A percentile compares a stretch with the other conserved stretches of the same genome.
Conservation (phyloP, 2,797 vertebrate genomes). For the Mycteria americana region DNA sequence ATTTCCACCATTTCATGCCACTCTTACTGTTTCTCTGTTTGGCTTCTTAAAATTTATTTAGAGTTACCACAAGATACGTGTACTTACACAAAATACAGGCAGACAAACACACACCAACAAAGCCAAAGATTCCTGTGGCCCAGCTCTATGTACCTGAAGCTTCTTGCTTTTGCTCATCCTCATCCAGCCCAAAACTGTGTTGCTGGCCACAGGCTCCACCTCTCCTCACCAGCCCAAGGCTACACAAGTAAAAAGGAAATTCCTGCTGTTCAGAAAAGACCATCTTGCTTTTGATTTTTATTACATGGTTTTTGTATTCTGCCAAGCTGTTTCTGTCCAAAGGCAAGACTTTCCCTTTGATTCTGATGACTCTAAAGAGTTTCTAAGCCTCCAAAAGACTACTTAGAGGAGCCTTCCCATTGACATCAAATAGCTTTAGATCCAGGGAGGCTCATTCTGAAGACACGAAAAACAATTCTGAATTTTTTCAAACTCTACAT, state of each 20-base stretch:
- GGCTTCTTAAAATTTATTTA: not conserved
- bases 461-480: not conserved
- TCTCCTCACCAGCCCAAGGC: not conserved
- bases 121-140: not conserved
- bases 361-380: constrained; percentile 18
- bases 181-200: not conserved
- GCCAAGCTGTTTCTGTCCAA: constrained; percentile 16
- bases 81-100: not conserved
- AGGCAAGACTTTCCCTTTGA: constrained; percentile 18
- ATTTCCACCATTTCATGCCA: not conserved
- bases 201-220: not conserved
- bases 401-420: constrained; percentile 31
- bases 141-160: not conserved
- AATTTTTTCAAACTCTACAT: not conserved
- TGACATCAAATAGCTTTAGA: constrained; percentile 17
- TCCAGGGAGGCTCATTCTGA: not conserved
- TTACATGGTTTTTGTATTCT: not conserved
- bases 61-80: not conserved
- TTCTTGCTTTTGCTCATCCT: not conserved
- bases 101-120: not conserved
- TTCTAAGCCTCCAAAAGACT: constrained; percentile 23
- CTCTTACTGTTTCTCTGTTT: not conserved
- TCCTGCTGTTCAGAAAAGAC: not conserved
- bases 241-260: not conserved
- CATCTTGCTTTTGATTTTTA: not conserved